Evolutionary conservation across 2,888 invertebrate genomes (phyloP).

Genomic region (Strigamia transsilvanica): DNA sequence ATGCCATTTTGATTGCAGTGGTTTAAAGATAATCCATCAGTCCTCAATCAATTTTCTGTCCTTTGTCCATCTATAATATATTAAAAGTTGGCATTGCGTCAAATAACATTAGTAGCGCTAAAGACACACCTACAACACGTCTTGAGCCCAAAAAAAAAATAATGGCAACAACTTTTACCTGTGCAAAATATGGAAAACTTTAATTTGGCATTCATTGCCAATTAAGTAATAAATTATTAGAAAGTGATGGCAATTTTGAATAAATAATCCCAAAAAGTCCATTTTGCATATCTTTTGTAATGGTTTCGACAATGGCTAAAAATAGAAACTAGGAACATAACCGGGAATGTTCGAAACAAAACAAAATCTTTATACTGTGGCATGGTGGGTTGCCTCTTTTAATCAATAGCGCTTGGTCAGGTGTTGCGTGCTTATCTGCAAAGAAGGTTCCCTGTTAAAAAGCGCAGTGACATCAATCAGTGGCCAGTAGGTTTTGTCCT

Average conservation of each 20-base stretch:
- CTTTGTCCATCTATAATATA: slow-evolving; percentile 39
- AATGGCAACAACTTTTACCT: not conserved
- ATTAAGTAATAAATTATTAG: not conserved
- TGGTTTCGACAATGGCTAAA: not conserved
- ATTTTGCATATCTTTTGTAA: slow-evolving; percentile 11
- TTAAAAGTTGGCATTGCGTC: slow-evolving; percentile 38
- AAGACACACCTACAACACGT: not conserved
- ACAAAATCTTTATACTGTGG: slow-evolving; percentile 22
- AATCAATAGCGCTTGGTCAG: slow-evolving; percentile 30
- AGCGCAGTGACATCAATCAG: slow-evolving; percentile 47
- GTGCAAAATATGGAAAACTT: no score
- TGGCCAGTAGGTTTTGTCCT: not conserved
- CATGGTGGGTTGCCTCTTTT: slow-evolving; percentile 18
- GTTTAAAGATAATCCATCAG: not conserved
- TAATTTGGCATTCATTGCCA: not conserved
- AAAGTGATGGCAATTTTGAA: no score
- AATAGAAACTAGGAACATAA: slow-evolving; percentile 14
- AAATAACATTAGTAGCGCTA: slow-evolving; percentile 34
- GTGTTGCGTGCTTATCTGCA: slow-evolving; percentile 46
- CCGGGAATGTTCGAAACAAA: not conserved
- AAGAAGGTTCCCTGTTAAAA: slow-evolving; percentile 18
- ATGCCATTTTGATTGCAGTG: no score
- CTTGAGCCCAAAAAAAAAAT: not conserved
- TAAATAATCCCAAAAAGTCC: no score
- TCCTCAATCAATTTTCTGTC: slow-evolving; percentile 3